phyloP scores from a whole-genome alignment of 2,888 invertebrate genomes.

The Synergus gifuensis region DNA sequence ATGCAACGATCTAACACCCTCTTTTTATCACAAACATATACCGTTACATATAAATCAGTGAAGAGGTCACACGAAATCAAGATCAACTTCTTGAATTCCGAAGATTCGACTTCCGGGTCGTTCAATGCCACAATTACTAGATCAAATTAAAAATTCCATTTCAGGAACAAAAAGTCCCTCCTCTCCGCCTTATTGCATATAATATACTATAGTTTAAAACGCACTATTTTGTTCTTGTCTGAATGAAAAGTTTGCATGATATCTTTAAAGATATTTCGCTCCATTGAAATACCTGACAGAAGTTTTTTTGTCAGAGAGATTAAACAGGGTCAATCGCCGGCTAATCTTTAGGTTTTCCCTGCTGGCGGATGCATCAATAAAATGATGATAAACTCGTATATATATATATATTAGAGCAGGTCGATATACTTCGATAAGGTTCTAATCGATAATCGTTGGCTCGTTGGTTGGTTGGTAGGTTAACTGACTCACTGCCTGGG shows the following conservation, averaged over 20 bases:
- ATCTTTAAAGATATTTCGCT: background rate
- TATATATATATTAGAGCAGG: conserved; percentile 49
- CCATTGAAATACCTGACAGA: background rate
- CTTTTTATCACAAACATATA: conserved; percentile 22
- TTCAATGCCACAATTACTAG: background rate
- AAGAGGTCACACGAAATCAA: conserved; percentile 4
- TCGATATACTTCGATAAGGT: conserved; percentile 58
- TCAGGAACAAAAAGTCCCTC: too few species aligned
- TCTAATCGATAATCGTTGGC: conserved; percentile 56
- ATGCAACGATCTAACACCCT: conserved; percentile 10
- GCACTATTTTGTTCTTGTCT: too few species aligned
- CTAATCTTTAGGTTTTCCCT: conserved; percentile 33
- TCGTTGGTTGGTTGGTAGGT: conserved; percentile 49
- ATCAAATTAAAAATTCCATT: too few species aligned
- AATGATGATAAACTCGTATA: conserved; percentile 52
- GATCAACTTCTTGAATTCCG: background rate
- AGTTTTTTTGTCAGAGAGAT: conserved; percentile 24
- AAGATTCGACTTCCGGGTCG: conserved; percentile 13
- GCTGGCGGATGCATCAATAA: conserved; percentile 42
- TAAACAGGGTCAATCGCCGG: conserved; percentile 11
- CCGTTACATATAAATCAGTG: background rate
- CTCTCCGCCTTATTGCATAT: too few species aligned
- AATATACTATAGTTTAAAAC: too few species aligned
- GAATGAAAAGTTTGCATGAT: too few species aligned
- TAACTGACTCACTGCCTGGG: conserved; percentile 45